These are phyloP conservation scores for Pelodytes ibericus DNA, from an alignment of 2,797 vertebrate genomes.

Conservation along the genomic window DNA sequence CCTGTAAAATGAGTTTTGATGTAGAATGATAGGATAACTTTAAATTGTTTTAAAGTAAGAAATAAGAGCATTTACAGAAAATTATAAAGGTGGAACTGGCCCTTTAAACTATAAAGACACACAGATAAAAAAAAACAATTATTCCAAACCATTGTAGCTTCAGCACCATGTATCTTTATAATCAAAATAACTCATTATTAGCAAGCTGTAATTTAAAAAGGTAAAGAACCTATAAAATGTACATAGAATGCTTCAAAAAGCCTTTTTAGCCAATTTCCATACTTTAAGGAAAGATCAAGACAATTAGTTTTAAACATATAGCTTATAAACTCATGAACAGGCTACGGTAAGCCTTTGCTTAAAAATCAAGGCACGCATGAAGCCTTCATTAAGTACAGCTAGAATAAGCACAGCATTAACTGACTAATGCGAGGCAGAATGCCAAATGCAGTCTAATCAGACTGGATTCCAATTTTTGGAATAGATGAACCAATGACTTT, in stretches of 20 bases:
- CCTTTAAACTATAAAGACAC: not conserved
- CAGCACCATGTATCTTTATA: slow-evolving; percentile 24
- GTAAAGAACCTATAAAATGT: slow-evolving; percentile 29
- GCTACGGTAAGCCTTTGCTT: slow-evolving; percentile 61
- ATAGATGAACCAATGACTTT: slow-evolving; percentile 65
- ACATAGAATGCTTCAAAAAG: slow-evolving; percentile 40
- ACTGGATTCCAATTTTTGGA: slow-evolving; percentile 66
- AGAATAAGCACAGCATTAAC: slow-evolving; percentile 62
- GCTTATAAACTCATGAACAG: slow-evolving; percentile 46
- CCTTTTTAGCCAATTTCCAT: slow-evolving; percentile 36
- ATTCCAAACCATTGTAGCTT: too few relatives aligned
- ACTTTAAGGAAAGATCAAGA: slow-evolving; percentile 40
- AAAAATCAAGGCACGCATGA: slow-evolving; percentile 58
- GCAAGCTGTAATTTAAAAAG: not conserved
- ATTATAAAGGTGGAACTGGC: too few relatives aligned
- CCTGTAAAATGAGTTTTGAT: too few relatives aligned
- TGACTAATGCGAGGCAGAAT: slow-evolving; percentile 64
- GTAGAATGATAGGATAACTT: too few relatives aligned
- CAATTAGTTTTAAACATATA: slow-evolving; percentile 52
- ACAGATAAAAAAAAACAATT: not conserved
- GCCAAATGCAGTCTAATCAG: slow-evolving; percentile 65
- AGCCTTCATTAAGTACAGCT: slow-evolving; percentile 65
- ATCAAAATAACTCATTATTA: slow-evolving; percentile 27
- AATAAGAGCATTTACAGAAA: too few relatives aligned
- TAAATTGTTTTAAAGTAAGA: too few relatives aligned